Evolutionary conservation across 1,140 invertebrate species (phyloP), one percentile per base, ranked within the genome.

Genomic region (Lasioglossum baleicum): DNA sequence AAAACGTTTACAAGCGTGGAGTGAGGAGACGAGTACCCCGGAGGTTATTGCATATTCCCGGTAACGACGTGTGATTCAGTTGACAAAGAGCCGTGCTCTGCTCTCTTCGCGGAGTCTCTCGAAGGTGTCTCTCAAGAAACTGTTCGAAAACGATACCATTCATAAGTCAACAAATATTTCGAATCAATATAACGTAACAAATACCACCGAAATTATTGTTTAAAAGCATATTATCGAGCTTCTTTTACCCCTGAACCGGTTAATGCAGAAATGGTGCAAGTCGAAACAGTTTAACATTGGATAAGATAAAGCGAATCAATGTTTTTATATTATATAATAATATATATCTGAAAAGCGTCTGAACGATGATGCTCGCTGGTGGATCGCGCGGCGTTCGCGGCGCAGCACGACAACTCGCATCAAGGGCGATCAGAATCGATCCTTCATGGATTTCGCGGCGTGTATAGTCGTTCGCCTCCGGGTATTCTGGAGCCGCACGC

Each of bases 391-490:
- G 26, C 26, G 26, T 26, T 26, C 26, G 26, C 26, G 26, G 26
- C 11, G 22, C 31, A 26, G n/a, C n/a, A 17, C n/a, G 22, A 48
- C 17, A 61, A 42, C 53, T 60, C 22, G 4, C 22, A 35, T 15
- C 26, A 63, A 20, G 20, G 17, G 15, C 65, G 66, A 77, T 76
- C 74, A 15, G 26, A 44, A 13, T 61, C 67, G 40, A 70, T 70
- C 42, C 15, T 53, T 58, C 63, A 26, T 26, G 66, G 76, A 83
- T 84, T 66, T 75, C 58, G 83, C 83, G 75, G 71, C 60, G 83
- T 82, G 60, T 75, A 67, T 71, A 69, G 75, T 60, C 79, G 80
- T 77, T 84, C 53, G 75, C 77, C 71, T 67, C 68, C 42, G 67
- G 67, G 64, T 68, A 40, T 63, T n/a, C 56, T 7, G 51, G 53